Percentiles rank a stretch among this genome's conserved stretches.
These are phyloP conservation scores for Lasioglossum lativentre DNA, from an alignment of 2,888 invertebrate genomes.

Conservation along the genomic window DNA sequence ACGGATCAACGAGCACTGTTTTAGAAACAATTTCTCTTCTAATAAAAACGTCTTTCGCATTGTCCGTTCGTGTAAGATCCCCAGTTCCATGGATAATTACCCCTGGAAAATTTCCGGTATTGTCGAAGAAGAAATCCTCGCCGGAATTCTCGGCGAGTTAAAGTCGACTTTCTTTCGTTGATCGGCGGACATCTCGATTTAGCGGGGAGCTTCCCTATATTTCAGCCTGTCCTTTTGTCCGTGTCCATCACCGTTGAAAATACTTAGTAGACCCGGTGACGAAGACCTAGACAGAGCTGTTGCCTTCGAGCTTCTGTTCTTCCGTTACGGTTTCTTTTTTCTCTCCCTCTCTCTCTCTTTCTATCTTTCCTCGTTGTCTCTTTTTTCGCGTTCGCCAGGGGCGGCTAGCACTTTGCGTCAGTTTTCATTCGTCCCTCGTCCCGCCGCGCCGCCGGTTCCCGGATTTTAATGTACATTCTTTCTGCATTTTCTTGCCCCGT, in stretches of 20 bases:
- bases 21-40: slow-evolving; percentile 29
- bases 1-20: not conserved
- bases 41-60: slow-evolving; percentile 33
- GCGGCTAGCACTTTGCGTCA: slow-evolving; percentile 28
- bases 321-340: not conserved
- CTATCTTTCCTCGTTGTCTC: not conserved
- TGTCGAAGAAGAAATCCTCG: slow-evolving; percentile 43
- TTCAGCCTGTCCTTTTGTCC: slow-evolving; percentile 2
- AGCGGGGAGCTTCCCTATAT: slow-evolving; percentile 1
- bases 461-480: slow-evolving; percentile 37
- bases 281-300: not conserved
- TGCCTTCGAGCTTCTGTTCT: slow-evolving; percentile 1
- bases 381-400: slow-evolving; percentile 7
- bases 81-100: slow-evolving; percentile 40
- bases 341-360: not conserved
- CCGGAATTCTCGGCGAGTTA: not conserved
- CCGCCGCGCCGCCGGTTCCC: not conserved
- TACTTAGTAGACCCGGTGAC: not conserved
- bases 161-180: not conserved
- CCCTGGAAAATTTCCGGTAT: slow-evolving; percentile 25
- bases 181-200: slow-evolving; percentile 17
- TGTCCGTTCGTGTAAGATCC: slow-evolving; percentile 28
- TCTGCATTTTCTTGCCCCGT: not conserved
- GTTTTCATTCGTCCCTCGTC: slow-evolving; percentile 26
- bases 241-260: not conserved